phyloP scores from a whole-genome alignment of 1,140 invertebrate genomes.

The Parapsyche elsis region DNA sequence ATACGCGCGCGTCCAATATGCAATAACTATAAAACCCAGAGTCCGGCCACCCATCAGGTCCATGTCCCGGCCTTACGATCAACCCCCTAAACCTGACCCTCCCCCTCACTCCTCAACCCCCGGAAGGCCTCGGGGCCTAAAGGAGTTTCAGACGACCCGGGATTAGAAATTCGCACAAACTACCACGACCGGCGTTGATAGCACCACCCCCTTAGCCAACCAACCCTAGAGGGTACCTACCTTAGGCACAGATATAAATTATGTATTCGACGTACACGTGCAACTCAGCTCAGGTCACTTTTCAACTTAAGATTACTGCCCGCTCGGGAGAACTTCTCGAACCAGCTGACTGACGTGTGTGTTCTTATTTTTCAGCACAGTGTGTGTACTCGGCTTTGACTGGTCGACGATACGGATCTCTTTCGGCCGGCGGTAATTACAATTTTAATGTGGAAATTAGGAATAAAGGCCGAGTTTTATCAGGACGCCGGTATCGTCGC shows the following conservation, averaged over 20 bases:
- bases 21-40: conserved; percentile 48
- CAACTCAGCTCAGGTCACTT: neutral
- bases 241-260: conserved; percentile 22
- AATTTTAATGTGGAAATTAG: no score
- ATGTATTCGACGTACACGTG: conserved; percentile 21
- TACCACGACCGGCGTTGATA: conserved; percentile 7
- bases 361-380: no score
- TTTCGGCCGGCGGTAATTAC: no score
- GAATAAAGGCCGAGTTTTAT: no score
- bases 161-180: conserved; percentile 50
- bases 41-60: neutral
- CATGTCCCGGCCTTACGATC: conserved; percentile 15
- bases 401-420: no score
- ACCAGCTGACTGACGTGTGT: neutral
- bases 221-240: neutral
- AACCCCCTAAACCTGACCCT: neutral
- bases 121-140: conserved; percentile 34
- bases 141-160: conserved; percentile 38
- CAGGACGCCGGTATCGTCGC: no score
- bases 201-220: neutral
- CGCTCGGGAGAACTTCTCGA: neutral
- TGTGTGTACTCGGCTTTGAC: no score
- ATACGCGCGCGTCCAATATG: conserved; percentile 42
- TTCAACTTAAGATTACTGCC: conserved; percentile 29
- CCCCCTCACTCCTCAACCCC: neutral